Evolutionary conservation across 2,113 vertebrate genomes (phyloP), one percentile per base, ranked within the genome.

Genomic region (Amblyopsis rosae): DNA sequence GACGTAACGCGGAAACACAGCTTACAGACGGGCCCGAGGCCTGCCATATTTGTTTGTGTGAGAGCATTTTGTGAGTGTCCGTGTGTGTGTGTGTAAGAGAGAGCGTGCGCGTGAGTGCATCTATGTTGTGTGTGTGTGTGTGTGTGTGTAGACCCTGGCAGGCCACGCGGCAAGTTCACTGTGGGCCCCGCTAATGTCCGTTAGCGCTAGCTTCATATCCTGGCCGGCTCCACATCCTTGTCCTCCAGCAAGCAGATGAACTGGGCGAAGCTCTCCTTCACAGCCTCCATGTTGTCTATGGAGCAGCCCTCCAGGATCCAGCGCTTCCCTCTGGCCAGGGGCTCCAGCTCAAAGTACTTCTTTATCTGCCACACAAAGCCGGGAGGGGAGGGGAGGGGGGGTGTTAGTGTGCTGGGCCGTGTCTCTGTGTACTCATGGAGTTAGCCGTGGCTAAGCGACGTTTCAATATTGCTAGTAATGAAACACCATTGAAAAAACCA

Each of bases 331-430:
- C 94, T 89, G 59, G 96, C 95, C 87, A 98, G 93, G 3, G 96
- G 97, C 88, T 99, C 96, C 90, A 99, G 94, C 93, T 99, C 98
- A 82, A 99, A 97, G 85, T 98, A 98, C 79, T 98, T 99, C 91
- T 96, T 97, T 65, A 99, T 94, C 98, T 99, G 85, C 7, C n/a
- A 12, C 3, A 57, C 67, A 69, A 75, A 67, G 72, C 15, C 55
- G 50, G 9, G 68, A 0, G 73, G 6, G 12, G 12, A 68, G 0
- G 73, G 6, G n/a, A 12, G 55, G 47, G 8, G n/a, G 54, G 16
- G 12, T 17, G 53, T 56, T 56, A 8, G 15, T 55, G 53, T 55
- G 6, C 17, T 16, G 50, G 50, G 12, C 50, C 53, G 17, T 16
- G 6, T 13, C 12, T 11, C 1, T 13, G 12, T 7, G 12, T 13